A percentile compares a stretch with the other conserved stretches of the same genome.
Evolutionary conservation across 2,113 vertebrate genomes (phyloP).

Genomic region (Pachypanchax playfairii): DNA sequence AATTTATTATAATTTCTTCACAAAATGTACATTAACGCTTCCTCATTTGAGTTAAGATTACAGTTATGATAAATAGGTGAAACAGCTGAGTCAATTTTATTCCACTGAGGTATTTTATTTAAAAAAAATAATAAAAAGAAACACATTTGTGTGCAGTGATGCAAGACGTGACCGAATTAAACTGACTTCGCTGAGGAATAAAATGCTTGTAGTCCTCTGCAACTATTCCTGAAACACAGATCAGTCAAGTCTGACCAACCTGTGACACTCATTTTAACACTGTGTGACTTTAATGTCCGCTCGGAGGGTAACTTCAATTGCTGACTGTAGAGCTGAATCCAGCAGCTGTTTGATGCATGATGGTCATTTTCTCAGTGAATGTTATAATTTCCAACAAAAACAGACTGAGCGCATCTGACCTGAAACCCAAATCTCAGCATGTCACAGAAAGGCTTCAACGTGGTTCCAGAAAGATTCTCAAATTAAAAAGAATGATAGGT

Average conservation of each 20-base stretch:
- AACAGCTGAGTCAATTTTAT: slow-evolving; percentile 23
- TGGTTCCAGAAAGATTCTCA: slow-evolving; percentile 7
- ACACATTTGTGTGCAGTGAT: slow-evolving; percentile 33
- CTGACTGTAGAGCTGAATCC: slow-evolving; percentile 36
- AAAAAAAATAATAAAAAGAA: slow-evolving; percentile 21
- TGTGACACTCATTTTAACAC: slow-evolving; percentile 37
- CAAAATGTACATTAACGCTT: slow-evolving; percentile 39
- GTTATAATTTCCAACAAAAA: slow-evolving; percentile 1
- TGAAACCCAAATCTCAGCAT: slow-evolving; percentile 27
- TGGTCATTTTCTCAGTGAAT: background rate
- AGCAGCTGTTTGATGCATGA: slow-evolving; percentile 38
- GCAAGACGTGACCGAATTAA: slow-evolving; percentile 57
- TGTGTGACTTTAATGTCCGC: slow-evolving; percentile 11
- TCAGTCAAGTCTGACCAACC: slow-evolving; percentile 33
- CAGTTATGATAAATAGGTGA: slow-evolving; percentile 43
- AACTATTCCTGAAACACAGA: slow-evolving; percentile 53
- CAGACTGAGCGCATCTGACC: slow-evolving; percentile 9
- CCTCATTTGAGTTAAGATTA: slow-evolving; percentile 35
- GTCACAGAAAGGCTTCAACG: slow-evolving; percentile 17
- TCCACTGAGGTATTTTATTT: slow-evolving; percentile 27
- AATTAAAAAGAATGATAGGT: slow-evolving; percentile 1
- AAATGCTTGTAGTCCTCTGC: slow-evolving; percentile 24
- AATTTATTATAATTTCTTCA: slow-evolving; percentile 4
- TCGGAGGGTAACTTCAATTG: slow-evolving; percentile 40
- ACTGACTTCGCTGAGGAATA: slow-evolving; percentile 28